A percentile compares a stretch with the other conserved stretches of the same genome.
Conservation (phyloP, 2,113 vertebrate species). For the Zosterops lateralis region DNA sequence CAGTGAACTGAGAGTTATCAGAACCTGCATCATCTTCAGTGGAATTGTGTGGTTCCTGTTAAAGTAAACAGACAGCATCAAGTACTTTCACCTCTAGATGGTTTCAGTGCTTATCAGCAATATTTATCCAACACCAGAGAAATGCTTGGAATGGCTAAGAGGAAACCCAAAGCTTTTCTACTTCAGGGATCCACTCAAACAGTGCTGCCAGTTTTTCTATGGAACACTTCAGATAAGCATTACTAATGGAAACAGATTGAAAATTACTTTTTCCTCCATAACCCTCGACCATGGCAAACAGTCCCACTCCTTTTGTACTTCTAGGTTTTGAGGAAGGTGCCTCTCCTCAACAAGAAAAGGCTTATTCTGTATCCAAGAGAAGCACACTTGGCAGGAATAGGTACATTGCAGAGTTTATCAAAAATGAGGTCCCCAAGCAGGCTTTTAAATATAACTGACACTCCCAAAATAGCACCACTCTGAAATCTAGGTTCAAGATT, state of each 20-base stretch:
- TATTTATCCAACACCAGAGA: background rate
- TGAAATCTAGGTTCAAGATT: background rate
- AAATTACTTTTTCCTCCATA: background rate
- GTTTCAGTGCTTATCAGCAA: background rate
- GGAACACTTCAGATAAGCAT: background rate
- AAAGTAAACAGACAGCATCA: constrained; percentile 37
- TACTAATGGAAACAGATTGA: background rate
- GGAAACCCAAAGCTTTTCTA: background rate
- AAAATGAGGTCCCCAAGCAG: background rate
- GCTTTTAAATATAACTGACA: background rate
- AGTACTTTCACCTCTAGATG: background rate
- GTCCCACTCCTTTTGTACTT: background rate
- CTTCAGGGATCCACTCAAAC: background rate
- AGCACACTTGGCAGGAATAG: background rate
- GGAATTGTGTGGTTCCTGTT: constrained; percentile 86
- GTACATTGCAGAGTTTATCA: background rate
- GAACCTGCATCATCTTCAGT: constrained; percentile 83
- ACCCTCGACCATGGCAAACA: background rate
- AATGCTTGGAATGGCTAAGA: background rate
- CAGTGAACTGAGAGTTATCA: constrained; percentile 86
- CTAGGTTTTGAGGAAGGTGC: background rate
- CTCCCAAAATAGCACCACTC: background rate
- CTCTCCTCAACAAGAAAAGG: background rate
- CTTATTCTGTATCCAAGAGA: background rate
- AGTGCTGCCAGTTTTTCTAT: background rate